phyloP scores from a whole-genome alignment of 2,888 invertebrate species.

The Euphydryas editha region DNA sequence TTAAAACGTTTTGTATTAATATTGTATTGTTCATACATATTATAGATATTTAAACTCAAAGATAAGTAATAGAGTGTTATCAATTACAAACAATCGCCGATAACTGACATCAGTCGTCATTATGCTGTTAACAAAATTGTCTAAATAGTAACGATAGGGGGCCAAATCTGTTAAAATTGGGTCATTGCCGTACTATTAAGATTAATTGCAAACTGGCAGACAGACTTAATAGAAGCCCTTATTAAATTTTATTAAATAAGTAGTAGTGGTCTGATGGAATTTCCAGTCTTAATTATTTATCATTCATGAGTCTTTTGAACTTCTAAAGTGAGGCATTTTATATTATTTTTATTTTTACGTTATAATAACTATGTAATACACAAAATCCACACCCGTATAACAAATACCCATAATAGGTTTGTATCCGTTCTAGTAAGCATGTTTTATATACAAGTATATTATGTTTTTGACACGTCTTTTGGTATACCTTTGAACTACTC shows the following conservation, averaged over 20 bases:
- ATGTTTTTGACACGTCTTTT: too few species aligned
- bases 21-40: background rate
- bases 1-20: background rate
- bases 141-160: constrained; percentile 33
- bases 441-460: too few species aligned
- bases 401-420: too few species aligned
- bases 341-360: too few species aligned
- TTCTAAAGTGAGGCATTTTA: too few species aligned
- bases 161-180: constrained; percentile 29
- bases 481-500: too few species aligned
- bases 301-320: background rate
- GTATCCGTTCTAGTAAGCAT: too few species aligned
- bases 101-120: constrained; percentile 28
- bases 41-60: background rate
- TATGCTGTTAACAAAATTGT: constrained; percentile 36
- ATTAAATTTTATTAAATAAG: background rate
- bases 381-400: too few species aligned
- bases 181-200: constrained; percentile 40
- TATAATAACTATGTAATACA: too few species aligned
- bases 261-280: background rate
- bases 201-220: constrained; percentile 28
- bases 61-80: background rate
- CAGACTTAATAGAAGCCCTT: constrained; percentile 2
- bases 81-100: constrained; percentile 22
- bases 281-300: background rate